These are phyloP conservation scores for Monoplex corrugatus DNA, from an alignment of 2,888 invertebrate genomes.

Conservation along the genomic window DNA sequence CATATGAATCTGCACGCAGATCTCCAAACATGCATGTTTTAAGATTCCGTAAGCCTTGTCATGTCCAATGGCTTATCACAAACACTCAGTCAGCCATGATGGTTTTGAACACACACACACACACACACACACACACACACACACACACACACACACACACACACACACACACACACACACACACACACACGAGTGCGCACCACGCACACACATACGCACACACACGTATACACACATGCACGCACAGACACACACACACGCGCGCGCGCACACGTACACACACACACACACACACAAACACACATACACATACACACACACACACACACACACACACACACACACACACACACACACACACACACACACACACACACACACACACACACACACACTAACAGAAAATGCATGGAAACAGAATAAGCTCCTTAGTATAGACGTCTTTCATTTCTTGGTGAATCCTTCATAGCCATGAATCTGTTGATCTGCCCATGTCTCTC, in stretches of 20 bases:
- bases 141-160: neutral
- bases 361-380: constrained; percentile 13
- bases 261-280: neutral
- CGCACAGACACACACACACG: neutral
- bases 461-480: too few relatives aligned
- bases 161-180: neutral
- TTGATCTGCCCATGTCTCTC: too few relatives aligned
- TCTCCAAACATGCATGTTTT: neutral
- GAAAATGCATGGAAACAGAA: too few relatives aligned
- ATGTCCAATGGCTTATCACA: too few relatives aligned
- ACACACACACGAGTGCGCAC: neutral
- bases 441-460: too few relatives aligned
- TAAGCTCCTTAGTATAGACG: too few relatives aligned
- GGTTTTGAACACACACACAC: neutral
- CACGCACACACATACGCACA: neutral
- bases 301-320: neutral
- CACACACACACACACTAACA: neutral
- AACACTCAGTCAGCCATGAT: neutral
- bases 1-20: neutral
- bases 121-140: neutral
- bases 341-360: constrained; percentile 2
- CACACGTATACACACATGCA: neutral
- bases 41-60: too few relatives aligned
- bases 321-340: constrained; percentile 10
- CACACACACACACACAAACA: neutral